Conservation (phyloP, 2,797 vertebrate genomes). For the Syndactyla subalaris region DNA sequence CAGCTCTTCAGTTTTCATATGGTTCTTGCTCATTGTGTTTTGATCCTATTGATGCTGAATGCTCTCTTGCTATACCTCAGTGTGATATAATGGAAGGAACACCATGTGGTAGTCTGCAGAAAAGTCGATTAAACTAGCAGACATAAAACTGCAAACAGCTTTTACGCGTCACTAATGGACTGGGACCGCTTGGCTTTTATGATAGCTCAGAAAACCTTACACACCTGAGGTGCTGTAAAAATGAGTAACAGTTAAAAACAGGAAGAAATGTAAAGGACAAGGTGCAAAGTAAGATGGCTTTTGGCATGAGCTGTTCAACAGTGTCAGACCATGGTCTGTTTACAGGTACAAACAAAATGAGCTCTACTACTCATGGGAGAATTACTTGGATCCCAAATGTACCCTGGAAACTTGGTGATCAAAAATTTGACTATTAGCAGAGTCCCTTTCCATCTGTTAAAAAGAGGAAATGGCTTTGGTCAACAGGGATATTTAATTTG, state of each 20-base stretch:
- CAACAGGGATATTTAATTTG: neutral
- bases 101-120: slow-evolving; percentile 51
- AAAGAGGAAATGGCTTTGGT: neutral
- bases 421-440: neutral
- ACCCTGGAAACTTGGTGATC: neutral
- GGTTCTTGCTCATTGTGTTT: slow-evolving; percentile 28
- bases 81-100: slow-evolving; percentile 52
- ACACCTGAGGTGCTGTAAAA: slow-evolving; percentile 63
- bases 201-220: slow-evolving; percentile 45
- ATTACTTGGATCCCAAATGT: neutral
- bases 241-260: slow-evolving; percentile 64
- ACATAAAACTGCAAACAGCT: slow-evolving; percentile 66
- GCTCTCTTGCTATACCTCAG: slow-evolving; percentile 42
- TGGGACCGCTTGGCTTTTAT: slow-evolving; percentile 46
- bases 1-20: slow-evolving; percentile 29
- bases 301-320: slow-evolving; percentile 27
- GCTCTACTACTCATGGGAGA: neutral
- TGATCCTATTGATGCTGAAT: slow-evolving; percentile 28
- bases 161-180: slow-evolving; percentile 56
- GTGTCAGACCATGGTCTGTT: slow-evolving; percentile 11
- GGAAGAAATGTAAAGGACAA: slow-evolving; percentile 56
- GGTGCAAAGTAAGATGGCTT: slow-evolving; percentile 36
- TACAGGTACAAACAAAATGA: slow-evolving; percentile 37
- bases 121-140: slow-evolving; percentile 64
- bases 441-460: slow-evolving; percentile 26